Base-by-base conservation (phyloP, 2,888 invertebrate species). In the Scrobipalpa atriplicella region DNA sequence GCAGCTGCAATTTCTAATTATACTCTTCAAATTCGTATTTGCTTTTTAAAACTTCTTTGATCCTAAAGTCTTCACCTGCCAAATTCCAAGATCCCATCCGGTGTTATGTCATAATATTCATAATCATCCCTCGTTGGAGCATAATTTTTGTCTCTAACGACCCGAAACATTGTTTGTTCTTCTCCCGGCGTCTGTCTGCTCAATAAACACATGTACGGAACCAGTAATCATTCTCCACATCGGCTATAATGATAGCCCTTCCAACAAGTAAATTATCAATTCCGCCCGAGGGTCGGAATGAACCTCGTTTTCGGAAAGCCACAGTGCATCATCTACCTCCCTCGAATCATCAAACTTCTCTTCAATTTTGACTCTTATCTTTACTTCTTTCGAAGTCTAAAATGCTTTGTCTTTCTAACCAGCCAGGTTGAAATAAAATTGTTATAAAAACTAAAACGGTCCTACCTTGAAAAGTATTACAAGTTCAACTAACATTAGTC, bases 241-340 rank as follows among this genome's bases (percentile, higher is more conserved):
- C 85, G 79, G 78, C 81, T 85, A 84, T 92, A 92, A 92, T 92
- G 85, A 92, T 91, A 91, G 90, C 87, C 88, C 88, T 91, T 84
- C 82, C 84, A 87, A 90, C 85, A 81, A 88, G 91, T 90, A 92
- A 92, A 92, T 92, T 92, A 92, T 92, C 92, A 92, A 91, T 91
- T 88, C 89, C 82, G 90, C 91, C 90, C 86, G 77, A 89, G 91
- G 91, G 87, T 81, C 79, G 79, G 75, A 77, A 79, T 79, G 75
- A 77, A 79, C 79, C 83, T 82, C 83, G 85, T 89, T 90, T 91
- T 89, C 19, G 64, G 85, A 86, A 86, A 87, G 85, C 81, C 89
- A 90, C 90, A 84, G 84, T 82, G 82, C 81, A 84, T 83, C 83
- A 83, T 84, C 82, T 81, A 81, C 78, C 75, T 74, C 78, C 71